Evolutionary conservation across 2,888 invertebrate species (phyloP), one percentile per base, ranked within the genome.

Genomic region (Isoperla grammatica): DNA sequence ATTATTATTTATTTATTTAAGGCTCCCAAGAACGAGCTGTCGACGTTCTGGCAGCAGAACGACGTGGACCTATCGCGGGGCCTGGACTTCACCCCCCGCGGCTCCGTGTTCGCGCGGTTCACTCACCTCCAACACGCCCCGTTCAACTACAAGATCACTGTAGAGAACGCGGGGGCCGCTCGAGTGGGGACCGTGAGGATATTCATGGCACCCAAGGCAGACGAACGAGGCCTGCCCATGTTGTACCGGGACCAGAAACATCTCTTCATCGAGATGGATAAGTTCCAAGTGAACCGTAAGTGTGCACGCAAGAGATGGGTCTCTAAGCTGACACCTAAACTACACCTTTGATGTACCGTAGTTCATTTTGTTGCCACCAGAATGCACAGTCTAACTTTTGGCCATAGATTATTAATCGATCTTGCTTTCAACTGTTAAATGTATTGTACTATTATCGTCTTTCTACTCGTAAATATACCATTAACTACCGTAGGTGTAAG

Each of bases 1-100:
- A n/a, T n/a, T n/a, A n/a, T n/a, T n/a, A n/a, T n/a, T n/a, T n/a
- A n/a, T n/a, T n/a, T n/a, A n/a, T n/a, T n/a, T n/a, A n/a, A n/a
- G 6, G 9, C 53, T 17, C 20, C 17, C 8, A 45, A 35, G 3
- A 86, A 90, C 73, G 72, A 73, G 1, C 65, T 91, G 40, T 74
- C 75, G 61, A 90, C 90, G 0, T 85, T 83, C 74, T 93, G 91
- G 91, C 86, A 87, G 76, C 84, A 87, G 73, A 86, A 87, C 59
- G 85, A 86, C 53, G 79, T 91, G 65, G 87, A 92, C 69, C 72
- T 93, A 39, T 83, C 86, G 0, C 80, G 90, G 1, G 93, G 93
- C 0, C 79, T 93, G 70, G 91, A 92, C 75, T 92, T 92, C 75
- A 80, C 83, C 8, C 89, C 89, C 0, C 78, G 88, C 0, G 90